Evolutionary conservation across 2,888 invertebrate species (phyloP).

Genomic region (Hydrotaea cyrtoneurina): DNA sequence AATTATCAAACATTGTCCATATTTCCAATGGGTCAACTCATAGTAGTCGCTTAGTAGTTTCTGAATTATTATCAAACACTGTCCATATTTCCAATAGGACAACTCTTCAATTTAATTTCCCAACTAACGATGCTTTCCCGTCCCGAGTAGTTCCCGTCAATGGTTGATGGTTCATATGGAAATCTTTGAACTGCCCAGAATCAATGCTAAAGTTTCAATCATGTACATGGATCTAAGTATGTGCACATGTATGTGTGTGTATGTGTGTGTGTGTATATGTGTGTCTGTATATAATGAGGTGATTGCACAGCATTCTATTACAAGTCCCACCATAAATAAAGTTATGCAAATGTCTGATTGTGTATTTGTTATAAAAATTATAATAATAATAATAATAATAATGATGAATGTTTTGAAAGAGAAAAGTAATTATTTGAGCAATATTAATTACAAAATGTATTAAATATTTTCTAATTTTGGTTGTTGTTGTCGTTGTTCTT

Average conservation of each 20-base stretch:
- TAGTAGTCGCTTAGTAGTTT: too few relatives aligned
- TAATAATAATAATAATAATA: slow-evolving; percentile 30
- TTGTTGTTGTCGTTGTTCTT: too few relatives aligned
- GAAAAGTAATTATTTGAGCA: slow-evolving; percentile 64
- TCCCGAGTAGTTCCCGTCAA: neutral
- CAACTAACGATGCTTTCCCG: too few relatives aligned
- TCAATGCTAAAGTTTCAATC: neutral
- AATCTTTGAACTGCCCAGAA: neutral
- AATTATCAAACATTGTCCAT: too few relatives aligned
- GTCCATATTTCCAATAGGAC: too few relatives aligned
- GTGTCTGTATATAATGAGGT: neutral
- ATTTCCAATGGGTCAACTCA: too few relatives aligned
- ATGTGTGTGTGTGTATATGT: neutral
- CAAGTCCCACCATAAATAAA: too few relatives aligned
- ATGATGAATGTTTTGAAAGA: slow-evolving; percentile 38
- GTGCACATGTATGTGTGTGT: neutral
- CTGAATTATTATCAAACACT: too few relatives aligned
- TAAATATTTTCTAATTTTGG: slow-evolving; percentile 9
- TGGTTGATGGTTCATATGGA: neutral
- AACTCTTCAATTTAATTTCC: too few relatives aligned
- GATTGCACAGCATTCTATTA: too few relatives aligned
- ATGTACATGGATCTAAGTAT: neutral
- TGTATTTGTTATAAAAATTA: neutral
- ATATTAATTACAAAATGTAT: slow-evolving; percentile 62
- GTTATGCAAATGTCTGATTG: too few relatives aligned